phyloP scores from a whole-genome alignment of 1,140 invertebrate species.

The Drosophila santomea region DNA sequence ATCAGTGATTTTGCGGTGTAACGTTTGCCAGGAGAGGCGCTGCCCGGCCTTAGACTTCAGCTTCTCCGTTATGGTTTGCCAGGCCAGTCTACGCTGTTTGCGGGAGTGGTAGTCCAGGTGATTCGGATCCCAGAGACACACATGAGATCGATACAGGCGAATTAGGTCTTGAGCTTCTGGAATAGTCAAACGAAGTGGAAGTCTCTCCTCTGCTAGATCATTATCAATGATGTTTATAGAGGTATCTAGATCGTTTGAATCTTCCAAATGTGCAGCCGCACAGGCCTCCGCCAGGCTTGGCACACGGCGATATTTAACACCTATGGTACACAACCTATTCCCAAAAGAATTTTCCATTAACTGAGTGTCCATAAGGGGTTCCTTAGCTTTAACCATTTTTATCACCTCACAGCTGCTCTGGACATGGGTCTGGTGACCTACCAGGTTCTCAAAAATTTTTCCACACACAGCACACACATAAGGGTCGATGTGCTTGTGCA shows the following conservation, averaged over 20 bases:
- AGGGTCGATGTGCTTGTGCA: conserved; percentile 76
- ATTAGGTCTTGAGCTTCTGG: conserved; percentile 52
- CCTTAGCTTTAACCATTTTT: not conserved
- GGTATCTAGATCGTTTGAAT: not conserved
- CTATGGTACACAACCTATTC: not conserved
- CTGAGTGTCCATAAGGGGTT: no score
- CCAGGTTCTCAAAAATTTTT: conserved; percentile 72
- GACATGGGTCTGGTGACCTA: conserved; percentile 57
- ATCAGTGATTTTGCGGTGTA: conserved; percentile 75
- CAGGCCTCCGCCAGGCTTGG: conserved; percentile 16
- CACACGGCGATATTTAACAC: not conserved
- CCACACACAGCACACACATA: conserved; percentile 71
- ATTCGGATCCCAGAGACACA: conserved; percentile 75
- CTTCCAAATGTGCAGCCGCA: conserved; percentile 11
- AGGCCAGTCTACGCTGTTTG: conserved; percentile 51
- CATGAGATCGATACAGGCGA: conserved; percentile 51
- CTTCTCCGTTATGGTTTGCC: conserved; percentile 59
- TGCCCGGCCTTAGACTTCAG: conserved; percentile 24
- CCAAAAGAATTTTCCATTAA: not conserved
- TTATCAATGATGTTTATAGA: not conserved
- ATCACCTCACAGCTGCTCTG: conserved; percentile 47
- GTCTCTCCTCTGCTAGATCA: not conserved
- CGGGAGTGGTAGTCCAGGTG: conserved; percentile 65
- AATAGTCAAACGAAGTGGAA: conserved; percentile 45
- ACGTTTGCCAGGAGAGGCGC: conserved; percentile 54